Evolutionary conservation across 2,888 invertebrate genomes (phyloP).

Genomic region (Acleris holmiana): DNA sequence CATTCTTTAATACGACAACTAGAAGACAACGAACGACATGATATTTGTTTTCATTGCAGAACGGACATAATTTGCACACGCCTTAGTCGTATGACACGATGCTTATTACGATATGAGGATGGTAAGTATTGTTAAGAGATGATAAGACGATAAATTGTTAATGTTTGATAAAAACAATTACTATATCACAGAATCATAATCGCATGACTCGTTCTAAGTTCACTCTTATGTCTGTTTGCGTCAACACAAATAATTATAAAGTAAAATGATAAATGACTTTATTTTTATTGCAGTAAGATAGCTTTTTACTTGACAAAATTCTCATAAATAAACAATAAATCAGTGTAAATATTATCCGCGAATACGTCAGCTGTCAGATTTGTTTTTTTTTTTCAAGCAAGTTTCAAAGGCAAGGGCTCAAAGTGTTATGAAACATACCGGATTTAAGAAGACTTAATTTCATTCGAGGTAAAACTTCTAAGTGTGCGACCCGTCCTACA

Average conservation of each 20-base stretch:
- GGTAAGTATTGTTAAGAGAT: conserved; percentile 45
- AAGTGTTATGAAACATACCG: background rate
- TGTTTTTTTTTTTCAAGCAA: conserved; percentile 17
- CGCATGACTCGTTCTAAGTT: conserved; percentile 62
- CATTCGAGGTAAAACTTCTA: no score
- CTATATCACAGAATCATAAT: conserved; percentile 39
- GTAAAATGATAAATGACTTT: background rate
- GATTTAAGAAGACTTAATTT: conserved; percentile 1
- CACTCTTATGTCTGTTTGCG: background rate
- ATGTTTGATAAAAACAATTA: conserved; percentile 56
- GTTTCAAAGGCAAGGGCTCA: no score
- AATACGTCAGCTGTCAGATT: conserved; percentile 17
- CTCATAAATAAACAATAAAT: no score
- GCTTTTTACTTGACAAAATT: background rate
- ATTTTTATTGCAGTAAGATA: accelerated
- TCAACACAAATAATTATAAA: background rate
- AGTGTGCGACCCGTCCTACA: no score
- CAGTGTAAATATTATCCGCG: no score
- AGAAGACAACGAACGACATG: conserved; percentile 18
- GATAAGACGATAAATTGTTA: conserved; percentile 63
- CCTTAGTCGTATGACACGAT: conserved; percentile 42
- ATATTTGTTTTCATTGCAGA: conserved; percentile 16
- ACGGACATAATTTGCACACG: conserved; percentile 18
- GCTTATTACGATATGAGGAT: conserved; percentile 41
- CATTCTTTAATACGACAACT: conserved; percentile 32